Base-by-base conservation (phyloP, 2,888 invertebrate species). In the Tipula helvola region DNA sequence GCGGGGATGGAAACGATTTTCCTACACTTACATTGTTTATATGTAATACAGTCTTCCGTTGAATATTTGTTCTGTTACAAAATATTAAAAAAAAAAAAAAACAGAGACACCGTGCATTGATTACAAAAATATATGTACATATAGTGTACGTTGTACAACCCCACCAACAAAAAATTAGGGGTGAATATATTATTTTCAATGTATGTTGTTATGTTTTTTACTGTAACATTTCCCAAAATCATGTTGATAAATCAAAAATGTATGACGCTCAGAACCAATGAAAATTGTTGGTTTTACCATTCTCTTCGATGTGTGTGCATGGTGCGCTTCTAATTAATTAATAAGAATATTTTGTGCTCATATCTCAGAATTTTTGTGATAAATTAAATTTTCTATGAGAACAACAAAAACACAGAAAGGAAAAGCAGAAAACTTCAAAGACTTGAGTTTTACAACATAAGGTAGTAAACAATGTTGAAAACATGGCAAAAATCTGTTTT, bases 171-270 rank as follows among this genome's bases (percentile, higher is more conserved):
- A 8, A 71, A 71, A 10, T 28, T 28, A n/a, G n/a, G 71, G 71
- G 71, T 71, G 71, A 71, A 71, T 71, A 71, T 71, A 71, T 71
- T 71, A 71, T 71, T 71, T 71, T 28, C 10, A 4, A 71, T 71
- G 71, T 71, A 71, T 71, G 71, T 57, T 57, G 18, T 57, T 57
- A 71, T 71, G 71, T 28, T 52, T 71, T n/a, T 71, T 12, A 71
- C 28, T 28, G 71, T 18, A 28, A 28, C 28, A 28, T 71, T 71
- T 71, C 28, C 71, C 28, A 71, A 28, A 71, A 71, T 71, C 71
- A 71, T 71, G 71, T 71, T 71, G 71, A 71, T 71, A 71, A 71
- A 71, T 71, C 71, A 71, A 71, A 71, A 71, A 71, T 71, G 71
- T 71, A 71, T 71, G 71, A 28, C 71, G 71, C 71, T 10, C 71